These are phyloP conservation scores for Amorpha juglandis DNA, from an alignment of 2,888 invertebrate species.

Conservation along the genomic window DNA sequence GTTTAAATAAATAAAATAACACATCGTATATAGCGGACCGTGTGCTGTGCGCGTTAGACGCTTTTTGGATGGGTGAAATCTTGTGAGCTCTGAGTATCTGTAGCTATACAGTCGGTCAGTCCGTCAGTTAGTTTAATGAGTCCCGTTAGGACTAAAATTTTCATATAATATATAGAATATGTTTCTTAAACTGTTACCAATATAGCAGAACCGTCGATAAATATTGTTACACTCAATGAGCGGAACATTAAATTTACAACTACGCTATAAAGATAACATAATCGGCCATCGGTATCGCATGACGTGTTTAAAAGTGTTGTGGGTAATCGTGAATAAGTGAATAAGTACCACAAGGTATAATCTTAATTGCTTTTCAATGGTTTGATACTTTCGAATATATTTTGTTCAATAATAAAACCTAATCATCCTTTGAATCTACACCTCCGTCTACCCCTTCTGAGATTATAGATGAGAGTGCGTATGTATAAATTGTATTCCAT, in stretches of 20 bases:
- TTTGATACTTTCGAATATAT: not conserved
- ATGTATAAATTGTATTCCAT: too few relatives aligned
- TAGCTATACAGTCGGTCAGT: too few relatives aligned
- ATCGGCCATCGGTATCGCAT: slow-evolving; percentile 43
- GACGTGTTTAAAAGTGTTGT: slow-evolving; percentile 27
- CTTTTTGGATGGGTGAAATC: too few relatives aligned
- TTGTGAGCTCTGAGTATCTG: too few relatives aligned
- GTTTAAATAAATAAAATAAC: too few relatives aligned
- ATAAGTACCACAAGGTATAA: not conserved
- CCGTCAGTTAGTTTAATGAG: too few relatives aligned
- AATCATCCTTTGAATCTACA: too few relatives aligned
- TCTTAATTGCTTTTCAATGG: not conserved
- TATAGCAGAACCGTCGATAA: not conserved
- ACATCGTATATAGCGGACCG: too few relatives aligned
- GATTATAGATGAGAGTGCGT: too few relatives aligned
- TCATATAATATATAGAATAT: not conserved
- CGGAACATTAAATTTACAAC: slow-evolving; percentile 17
- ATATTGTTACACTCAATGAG: slow-evolving; percentile 2
- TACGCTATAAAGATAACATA: slow-evolving; percentile 39
- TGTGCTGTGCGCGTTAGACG: too few relatives aligned
- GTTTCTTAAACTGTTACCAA: not conserved
- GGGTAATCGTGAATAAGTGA: slow-evolving; percentile 2
- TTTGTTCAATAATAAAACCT: not conserved
- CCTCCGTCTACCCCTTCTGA: too few relatives aligned
- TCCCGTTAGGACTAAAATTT: too few relatives aligned